Base-by-base conservation (phyloP, 2,797 vertebrate species). In the Chaenodraco wilsoni region DNA sequence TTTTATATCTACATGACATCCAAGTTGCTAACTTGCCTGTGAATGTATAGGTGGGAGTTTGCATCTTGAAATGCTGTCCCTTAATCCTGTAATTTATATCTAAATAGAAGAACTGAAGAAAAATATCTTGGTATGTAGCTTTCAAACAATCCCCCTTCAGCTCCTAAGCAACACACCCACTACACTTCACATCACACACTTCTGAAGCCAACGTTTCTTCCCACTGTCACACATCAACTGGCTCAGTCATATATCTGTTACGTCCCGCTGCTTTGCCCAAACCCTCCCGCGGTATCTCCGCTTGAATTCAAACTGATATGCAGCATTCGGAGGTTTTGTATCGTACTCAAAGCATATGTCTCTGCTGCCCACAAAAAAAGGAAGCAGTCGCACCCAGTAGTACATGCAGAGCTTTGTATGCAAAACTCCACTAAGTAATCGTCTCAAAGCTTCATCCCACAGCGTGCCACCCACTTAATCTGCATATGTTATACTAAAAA, bases 181-280 rank as follows among this genome's bases (percentile, higher is more conserved):
- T n/a, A 46, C 46, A 62, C 89, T 71, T 79, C 84, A 76, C 80
- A 81, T 72, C 77, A 51, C 76, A 75, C 81, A 72, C 76, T 69
- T 87, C 79, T 84, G 76, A 84, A 85, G 71, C 68, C 78, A 48
- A 62, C 77, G 78, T 68, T 72, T 83, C 71, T 78, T 37, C 79
- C 64, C 80, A 50, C 81, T 81, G 87, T 89, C 90, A 89, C 93
- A 90, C 90, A 86, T 89, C 88, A 89, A 72, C 84, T 60, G 78
- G 81, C 87, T 85, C 88, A 80, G 87, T 84, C 84, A 81, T 82
- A 86, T 82, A 87, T 86, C 85, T 72, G 70, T 77, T 78, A 79
- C 70, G 41, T 85, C 88, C 83, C 52, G 69, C 85, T 74, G 87
- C 82, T 85, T 86, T 55, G 72, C 77, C 59, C 76, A 76, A 84